Conservation (phyloP, 2,113 vertebrate species). For the Muscicapa adusta region DNA sequence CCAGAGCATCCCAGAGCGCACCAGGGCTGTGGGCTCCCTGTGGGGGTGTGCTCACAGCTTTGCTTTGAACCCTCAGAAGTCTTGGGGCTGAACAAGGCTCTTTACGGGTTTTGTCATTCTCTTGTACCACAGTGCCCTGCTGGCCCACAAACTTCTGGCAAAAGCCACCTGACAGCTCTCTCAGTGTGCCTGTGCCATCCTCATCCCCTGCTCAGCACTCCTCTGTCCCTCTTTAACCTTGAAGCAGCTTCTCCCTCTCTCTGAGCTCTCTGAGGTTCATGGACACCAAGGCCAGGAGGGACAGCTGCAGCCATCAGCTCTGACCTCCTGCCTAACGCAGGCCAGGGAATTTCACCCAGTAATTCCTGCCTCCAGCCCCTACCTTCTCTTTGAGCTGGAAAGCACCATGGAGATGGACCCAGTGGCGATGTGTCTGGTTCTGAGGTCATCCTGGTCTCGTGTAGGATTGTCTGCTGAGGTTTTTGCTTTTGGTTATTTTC, state of each 20-base stretch:
- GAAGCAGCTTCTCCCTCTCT: not conserved
- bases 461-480: not conserved
- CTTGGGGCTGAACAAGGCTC: not conserved
- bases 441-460: not conserved
- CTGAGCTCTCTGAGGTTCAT: fast-evolving
- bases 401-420: not conserved
- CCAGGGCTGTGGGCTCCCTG: fast-evolving
- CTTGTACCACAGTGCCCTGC: not conserved
- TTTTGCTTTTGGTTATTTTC: not conserved
- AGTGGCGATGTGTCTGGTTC: not conserved
- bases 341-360: not conserved
- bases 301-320: not conserved
- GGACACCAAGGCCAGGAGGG: not conserved
- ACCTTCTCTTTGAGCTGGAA: not conserved
- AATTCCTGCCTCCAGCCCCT: not conserved
- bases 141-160: not conserved
- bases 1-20: not conserved
- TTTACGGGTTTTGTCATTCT: not conserved
- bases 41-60: not conserved
- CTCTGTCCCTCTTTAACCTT: not conserved
- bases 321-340: not conserved
- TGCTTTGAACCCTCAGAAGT: not conserved
- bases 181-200: not conserved
- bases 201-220: not conserved
- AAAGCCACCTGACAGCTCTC: not conserved